Conservation (phyloP, 2,113 vertebrate species). For the Elaphurus davidianus region DNA sequence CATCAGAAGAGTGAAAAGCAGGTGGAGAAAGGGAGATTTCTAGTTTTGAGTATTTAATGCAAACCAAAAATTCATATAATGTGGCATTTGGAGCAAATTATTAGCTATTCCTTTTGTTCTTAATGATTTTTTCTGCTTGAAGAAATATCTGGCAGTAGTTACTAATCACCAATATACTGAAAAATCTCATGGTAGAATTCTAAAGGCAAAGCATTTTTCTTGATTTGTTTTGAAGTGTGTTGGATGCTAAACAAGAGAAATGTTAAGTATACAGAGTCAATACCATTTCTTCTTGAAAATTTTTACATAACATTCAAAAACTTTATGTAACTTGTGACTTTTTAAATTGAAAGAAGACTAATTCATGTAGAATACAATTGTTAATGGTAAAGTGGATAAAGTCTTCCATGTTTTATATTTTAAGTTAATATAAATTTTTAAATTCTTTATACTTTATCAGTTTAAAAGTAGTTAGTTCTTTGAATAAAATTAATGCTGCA, state of each 20-base stretch:
- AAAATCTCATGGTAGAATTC: not conserved
- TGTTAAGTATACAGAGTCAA: not conserved
- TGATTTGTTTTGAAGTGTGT: not conserved
- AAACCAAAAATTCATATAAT: not conserved
- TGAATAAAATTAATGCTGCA: not conserved
- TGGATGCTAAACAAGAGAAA: not conserved
- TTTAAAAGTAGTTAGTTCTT: not conserved
- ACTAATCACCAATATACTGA: not conserved
- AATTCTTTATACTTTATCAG: not conserved
- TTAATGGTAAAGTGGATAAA: not conserved
- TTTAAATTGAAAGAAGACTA: not conserved
- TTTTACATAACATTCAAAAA: not conserved
- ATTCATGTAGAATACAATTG: not conserved
- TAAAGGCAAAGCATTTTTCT: not conserved
- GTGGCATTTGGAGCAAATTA: not conserved
- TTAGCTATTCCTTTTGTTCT: not conserved
- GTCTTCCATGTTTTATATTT: not conserved
- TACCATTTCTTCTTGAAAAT: not conserved
- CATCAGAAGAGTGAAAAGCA: not conserved
- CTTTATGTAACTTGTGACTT: not conserved
- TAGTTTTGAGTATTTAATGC: not conserved
- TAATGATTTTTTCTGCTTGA: not conserved
- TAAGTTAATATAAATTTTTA: not conserved
- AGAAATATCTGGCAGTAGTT: not conserved
- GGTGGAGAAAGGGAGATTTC: not conserved